These are phyloP conservation scores for Acrossocheilus wenchowensis DNA, from an alignment of 2,797 vertebrate genomes.

Conservation along the genomic window DNA sequence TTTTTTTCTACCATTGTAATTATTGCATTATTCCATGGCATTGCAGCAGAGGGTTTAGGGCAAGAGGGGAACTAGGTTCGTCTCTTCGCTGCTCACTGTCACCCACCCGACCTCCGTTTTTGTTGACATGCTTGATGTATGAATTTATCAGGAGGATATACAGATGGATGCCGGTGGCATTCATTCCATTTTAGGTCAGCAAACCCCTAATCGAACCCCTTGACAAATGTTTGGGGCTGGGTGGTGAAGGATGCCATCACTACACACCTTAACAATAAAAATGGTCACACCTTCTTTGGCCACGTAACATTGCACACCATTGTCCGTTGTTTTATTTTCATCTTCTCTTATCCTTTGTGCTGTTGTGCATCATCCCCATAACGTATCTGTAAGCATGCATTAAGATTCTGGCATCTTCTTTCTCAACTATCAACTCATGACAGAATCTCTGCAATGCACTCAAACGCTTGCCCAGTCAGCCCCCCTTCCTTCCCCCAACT, in stretches of 20 bases:
- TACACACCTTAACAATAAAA: constrained; percentile 31
- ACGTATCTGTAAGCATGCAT: constrained; percentile 42
- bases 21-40: constrained; percentile 78
- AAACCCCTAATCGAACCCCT: constrained; percentile 9
- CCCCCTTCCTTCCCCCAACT: constrained; percentile 43
- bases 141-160: constrained; percentile 9
- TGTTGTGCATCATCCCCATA: constrained; percentile 29
- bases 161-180: constrained; percentile 6
- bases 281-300: constrained; percentile 62
- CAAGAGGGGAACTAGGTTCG: constrained; percentile 10
- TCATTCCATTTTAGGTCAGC: constrained; percentile 17
- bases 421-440: not conserved
- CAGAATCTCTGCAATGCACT: constrained; percentile 47
- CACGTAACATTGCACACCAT: constrained; percentile 60
- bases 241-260: constrained; percentile 27
- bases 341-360: constrained; percentile 6
- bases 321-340: constrained; percentile 20
- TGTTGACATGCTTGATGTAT: constrained; percentile 24
- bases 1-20: constrained; percentile 65
- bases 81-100: not conserved
- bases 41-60: constrained; percentile 55
- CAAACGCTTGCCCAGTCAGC: constrained; percentile 57
- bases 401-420: constrained; percentile 18
- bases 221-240: constrained; percentile 11
- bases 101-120: not conserved